A percentile compares a stretch with the other conserved stretches of the same genome.
phyloP scores from a whole-genome alignment of 2,888 invertebrate genomes.

The Dasysyrphus albostriatus region DNA sequence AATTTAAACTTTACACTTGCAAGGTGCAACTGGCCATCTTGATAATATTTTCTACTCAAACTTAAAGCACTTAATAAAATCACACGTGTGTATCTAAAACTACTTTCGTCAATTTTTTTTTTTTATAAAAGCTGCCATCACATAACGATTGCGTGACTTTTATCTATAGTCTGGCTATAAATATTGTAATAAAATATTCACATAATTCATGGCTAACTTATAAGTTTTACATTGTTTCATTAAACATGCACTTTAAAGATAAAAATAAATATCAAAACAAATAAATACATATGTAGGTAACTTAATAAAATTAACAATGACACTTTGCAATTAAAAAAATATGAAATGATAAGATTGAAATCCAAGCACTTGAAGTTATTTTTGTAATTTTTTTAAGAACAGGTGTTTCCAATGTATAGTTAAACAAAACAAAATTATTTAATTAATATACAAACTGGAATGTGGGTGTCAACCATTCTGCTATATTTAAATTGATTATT shows the following conservation, averaged over 20 bases:
- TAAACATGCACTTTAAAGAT: background rate
- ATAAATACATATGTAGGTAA: too few species aligned
- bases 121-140: background rate
- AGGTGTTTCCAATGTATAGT: conserved; percentile 4
- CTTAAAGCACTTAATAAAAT: background rate
- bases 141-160: conserved; percentile 1
- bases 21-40: too few species aligned
- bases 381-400: background rate
- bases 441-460: conserved; percentile 23
- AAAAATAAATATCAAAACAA: background rate
- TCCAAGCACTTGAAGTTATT: conserved; percentile 4
- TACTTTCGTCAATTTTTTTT: background rate
- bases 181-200: background rate
- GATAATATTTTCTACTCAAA: background rate
- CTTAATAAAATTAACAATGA: background rate
- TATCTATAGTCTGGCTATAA: background rate
- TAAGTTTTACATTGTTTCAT: background rate
- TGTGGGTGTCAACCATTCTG: conserved; percentile 46
- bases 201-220: background rate
- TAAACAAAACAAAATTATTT: background rate
- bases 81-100: background rate
- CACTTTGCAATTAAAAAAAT: background rate
- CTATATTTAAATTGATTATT: conserved; percentile 21
- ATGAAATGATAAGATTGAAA: conserved; percentile 2
- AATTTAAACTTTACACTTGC: too few species aligned